Evolutionary conservation across 2,113 vertebrate genomes (phyloP), one percentile per base, ranked within the genome.

Genomic region (Delphinapterus leucas): DNA sequence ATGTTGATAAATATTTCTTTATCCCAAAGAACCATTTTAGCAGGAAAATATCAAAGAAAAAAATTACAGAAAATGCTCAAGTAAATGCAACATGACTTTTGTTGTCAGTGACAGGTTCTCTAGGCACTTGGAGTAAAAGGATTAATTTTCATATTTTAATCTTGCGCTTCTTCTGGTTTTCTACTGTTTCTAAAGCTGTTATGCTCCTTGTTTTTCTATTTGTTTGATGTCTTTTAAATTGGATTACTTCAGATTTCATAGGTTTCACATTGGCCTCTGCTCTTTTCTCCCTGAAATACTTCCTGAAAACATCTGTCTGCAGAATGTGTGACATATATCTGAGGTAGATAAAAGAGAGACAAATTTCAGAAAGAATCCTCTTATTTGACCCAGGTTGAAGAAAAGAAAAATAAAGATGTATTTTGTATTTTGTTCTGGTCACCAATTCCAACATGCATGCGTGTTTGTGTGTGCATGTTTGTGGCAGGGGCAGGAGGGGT

Each of bases 281-380:
- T 84, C 61, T 89, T 58, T 79, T 87, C 36, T 11, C 90, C 74
- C 87, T 92, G 67, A 88, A 97, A 77, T 63, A 58, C 5, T 38
- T 93, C 41, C 83, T 38, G n/a, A 95, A 96, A 94, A 92, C 58
- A 91, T 60, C 25, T 81, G 36, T 88, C 86, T 83, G 53, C 11
- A 68, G 81, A 73, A 73, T 76, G 41, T 70, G 28, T 95, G 73
- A 88, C 67, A 91, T 85, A 28, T 49, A 79, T 71, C 31, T 73
- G 74, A 79, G 55, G 28, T 13, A 65, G 53, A 93, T 86, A 77
- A 92, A 94, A 97, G 36, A 92, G 17, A 77, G 76, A 96, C 53
- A 82, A 55, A 65, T 82, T 97, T 85, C 85, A 89, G 77, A 95
- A 95, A 94, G 73, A 93, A 95, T 77, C 26, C 38, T 96, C 95